Percentiles rank a stretch among this genome's conserved stretches.
These are phyloP conservation scores for Peucedramus taeniatus DNA, from an alignment of 2,113 vertebrate genomes.

Conservation along the genomic window DNA sequence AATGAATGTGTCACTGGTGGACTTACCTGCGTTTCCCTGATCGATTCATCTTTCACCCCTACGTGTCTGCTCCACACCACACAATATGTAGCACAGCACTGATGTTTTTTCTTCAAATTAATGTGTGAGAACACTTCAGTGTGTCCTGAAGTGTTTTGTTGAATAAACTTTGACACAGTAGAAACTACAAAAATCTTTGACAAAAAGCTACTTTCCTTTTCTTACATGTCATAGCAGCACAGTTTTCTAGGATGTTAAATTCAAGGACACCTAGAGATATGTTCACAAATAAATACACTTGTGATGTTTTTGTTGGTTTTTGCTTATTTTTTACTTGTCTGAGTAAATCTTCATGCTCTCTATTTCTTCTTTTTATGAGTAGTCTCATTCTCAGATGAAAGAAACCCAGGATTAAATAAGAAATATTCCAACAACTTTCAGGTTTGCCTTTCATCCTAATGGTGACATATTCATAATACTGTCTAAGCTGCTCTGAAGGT, in stretches of 20 bases:
- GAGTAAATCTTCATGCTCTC: background rate
- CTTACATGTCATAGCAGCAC: background rate
- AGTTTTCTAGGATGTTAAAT: background rate
- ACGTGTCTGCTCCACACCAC: background rate
- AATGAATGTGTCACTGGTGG: background rate
- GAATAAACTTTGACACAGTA: background rate
- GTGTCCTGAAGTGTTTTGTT: background rate
- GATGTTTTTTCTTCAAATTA: background rate
- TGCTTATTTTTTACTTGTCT: background rate
- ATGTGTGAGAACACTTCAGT: background rate
- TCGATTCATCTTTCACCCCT: background rate
- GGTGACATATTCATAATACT: background rate
- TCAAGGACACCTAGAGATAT: background rate
- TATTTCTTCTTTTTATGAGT: background rate
- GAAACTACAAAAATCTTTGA: background rate
- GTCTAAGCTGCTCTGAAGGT: background rate
- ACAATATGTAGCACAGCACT: background rate
- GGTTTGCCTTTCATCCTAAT: background rate
- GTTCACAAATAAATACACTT: background rate
- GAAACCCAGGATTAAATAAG: background rate
- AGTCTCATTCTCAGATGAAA: background rate
- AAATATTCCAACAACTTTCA: background rate
- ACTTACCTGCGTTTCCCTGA: background rate
- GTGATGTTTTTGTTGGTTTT: background rate
- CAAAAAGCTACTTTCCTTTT: background rate